Evolutionary conservation across 2,113 vertebrate genomes (phyloP).

Genomic region (Tachysurus vachellii): DNA sequence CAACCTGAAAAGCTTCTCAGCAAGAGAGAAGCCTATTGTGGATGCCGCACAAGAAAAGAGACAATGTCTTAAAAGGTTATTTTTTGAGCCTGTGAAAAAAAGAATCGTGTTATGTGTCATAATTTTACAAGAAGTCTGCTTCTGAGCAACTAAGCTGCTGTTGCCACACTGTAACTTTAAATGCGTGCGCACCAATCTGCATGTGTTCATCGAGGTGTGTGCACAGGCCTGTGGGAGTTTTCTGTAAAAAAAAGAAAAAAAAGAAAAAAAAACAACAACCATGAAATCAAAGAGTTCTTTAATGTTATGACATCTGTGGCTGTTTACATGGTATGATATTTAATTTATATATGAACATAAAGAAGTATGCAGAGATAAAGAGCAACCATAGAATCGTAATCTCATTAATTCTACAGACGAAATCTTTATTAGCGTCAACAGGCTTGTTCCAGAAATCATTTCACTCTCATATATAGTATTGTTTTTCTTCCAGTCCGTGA

Average conservation of each 20-base stretch:
- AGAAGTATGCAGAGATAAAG: constrained; percentile 3
- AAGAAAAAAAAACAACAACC: constrained; percentile 1
- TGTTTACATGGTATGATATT: constrained; percentile 47
- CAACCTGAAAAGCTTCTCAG: background rate
- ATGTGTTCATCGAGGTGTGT: constrained; percentile 45
- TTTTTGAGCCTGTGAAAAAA: constrained; percentile 36
- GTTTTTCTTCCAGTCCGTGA: background rate
- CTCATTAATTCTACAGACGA: background rate
- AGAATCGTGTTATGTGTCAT: background rate
- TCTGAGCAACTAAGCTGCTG: constrained; percentile 36
- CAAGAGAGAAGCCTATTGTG: background rate
- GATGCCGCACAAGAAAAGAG: constrained; percentile 14
- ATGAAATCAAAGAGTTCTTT: constrained; percentile 15
- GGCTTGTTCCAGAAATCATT: background rate
- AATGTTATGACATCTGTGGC: constrained; percentile 33
- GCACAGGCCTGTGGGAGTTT: constrained; percentile 58
- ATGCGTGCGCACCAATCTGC: constrained; percentile 36
- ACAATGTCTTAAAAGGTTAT: background rate
- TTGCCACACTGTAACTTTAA: constrained; percentile 37
- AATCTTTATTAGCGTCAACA: background rate
- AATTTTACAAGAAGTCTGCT: constrained; percentile 21
- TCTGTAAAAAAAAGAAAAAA: constrained; percentile 51
- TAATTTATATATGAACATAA: constrained; percentile 4
- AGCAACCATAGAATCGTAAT: background rate
- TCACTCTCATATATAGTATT: background rate